Percentiles rank a stretch among this genome's conserved stretches.
These are phyloP conservation scores for Semaprochilodus insignis DNA, from an alignment of 2,797 vertebrate genomes.

Conservation along the genomic window DNA sequence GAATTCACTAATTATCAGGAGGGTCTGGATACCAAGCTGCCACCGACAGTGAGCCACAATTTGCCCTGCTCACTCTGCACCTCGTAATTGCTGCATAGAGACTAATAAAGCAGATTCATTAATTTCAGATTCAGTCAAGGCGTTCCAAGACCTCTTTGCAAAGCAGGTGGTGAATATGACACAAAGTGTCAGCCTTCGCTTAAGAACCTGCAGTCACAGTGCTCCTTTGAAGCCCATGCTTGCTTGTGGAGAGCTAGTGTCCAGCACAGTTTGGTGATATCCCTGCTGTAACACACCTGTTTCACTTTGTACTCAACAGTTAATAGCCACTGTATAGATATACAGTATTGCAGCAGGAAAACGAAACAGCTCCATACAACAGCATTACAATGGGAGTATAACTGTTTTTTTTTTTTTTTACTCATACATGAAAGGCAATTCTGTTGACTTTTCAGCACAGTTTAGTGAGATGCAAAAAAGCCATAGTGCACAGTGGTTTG, in stretches of 20 bases:
- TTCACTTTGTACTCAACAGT: neutral
- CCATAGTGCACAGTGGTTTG: too few relatives aligned
- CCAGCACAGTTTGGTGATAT: neutral
- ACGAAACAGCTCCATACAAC: neutral
- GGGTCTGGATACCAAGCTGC: neutral
- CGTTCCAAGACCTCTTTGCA: neutral
- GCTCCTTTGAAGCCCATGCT: neutral
- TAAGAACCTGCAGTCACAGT: neutral
- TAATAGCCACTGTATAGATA: neutral
- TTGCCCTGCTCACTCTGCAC: constrained; percentile 1
- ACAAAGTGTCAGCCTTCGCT: neutral
- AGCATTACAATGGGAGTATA: too few relatives aligned
- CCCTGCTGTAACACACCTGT: neutral
- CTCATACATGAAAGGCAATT: too few relatives aligned
- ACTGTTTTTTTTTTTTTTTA: too few relatives aligned
- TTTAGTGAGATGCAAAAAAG: too few relatives aligned
- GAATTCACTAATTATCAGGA: neutral
- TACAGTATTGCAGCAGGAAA: neutral
- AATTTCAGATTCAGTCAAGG: neutral
- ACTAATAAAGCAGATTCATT: neutral
- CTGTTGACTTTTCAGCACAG: too few relatives aligned
- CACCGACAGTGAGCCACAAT: neutral
- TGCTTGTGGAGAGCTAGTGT: neutral
- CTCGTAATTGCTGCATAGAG: neutral
- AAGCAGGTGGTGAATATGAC: neutral